Percentiles rank a stretch among this genome's conserved stretches.
Conservation (phyloP, 1,140 invertebrate species). For the Eriocheir sinensis region DNA sequence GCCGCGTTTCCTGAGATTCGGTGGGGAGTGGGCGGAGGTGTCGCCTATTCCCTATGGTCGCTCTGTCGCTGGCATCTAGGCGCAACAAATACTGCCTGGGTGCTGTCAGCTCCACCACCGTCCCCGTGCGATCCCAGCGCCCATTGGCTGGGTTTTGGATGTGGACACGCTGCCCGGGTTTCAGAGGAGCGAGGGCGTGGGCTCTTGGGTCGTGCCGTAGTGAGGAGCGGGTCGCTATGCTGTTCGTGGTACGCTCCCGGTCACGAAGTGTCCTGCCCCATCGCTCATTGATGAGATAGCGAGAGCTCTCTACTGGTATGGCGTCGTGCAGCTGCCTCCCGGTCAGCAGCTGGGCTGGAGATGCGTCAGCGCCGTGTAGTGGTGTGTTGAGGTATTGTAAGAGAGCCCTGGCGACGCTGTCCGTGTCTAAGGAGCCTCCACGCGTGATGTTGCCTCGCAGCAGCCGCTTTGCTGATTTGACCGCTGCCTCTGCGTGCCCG, state of each 20-base stretch:
- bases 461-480: neutral
- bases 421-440: neutral
- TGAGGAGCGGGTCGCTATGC: neutral
- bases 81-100: neutral
- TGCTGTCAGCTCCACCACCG: neutral
- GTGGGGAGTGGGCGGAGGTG: neutral
- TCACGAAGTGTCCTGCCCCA: neutral
- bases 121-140: neutral
- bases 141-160: constrained; percentile 20
- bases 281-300: neutral
- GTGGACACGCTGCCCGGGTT: neutral
- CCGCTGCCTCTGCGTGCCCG: neutral
- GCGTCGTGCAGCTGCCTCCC: neutral
- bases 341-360: neutral
- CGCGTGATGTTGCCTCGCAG: neutral
- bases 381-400: neutral
- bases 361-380: neutral
- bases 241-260: neutral
- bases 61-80: neutral
- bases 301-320: neutral
- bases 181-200: neutral
- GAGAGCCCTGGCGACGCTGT: neutral
- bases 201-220: neutral
- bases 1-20: neutral
- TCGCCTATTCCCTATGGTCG: neutral